phyloP scores from a whole-genome alignment of 2,888 invertebrate genomes.

The Pristionchus exspectatus region DNA sequence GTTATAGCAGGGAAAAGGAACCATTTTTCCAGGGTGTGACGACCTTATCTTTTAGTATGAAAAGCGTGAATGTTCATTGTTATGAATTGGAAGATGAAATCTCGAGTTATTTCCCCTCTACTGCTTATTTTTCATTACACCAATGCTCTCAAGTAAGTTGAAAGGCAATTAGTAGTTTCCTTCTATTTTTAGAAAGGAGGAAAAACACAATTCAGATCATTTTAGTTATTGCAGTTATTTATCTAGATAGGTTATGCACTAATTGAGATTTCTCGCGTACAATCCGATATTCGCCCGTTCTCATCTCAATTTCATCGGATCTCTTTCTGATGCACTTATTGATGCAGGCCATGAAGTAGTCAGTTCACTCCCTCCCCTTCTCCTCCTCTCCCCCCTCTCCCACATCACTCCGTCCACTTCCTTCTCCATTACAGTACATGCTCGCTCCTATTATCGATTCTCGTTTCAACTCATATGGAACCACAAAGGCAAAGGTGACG shows the following conservation, averaged over 20 bases:
- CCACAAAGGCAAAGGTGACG: not conserved
- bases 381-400: not conserved
- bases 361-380: not conserved
- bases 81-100: not conserved
- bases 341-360: constrained; percentile 49
- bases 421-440: constrained; percentile 3
- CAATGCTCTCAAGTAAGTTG: not conserved
- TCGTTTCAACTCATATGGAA: not conserved
- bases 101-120: not conserved
- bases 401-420: no score
- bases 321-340: constrained; percentile 5
- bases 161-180: not conserved
- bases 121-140: not conserved
- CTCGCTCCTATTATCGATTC: constrained; percentile 19
- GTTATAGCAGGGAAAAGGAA: not conserved
- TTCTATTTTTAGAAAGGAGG: not conserved
- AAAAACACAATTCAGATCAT: not conserved
- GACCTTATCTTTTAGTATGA: not conserved
- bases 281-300: constrained; percentile 29
- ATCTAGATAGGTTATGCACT: not conserved
- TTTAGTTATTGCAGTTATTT: not conserved
- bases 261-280: constrained; percentile 29
- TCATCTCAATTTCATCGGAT: constrained; percentile 37
- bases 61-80: not conserved
- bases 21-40: not conserved